These are phyloP conservation scores for Dicrurus megarhynchus DNA, from an alignment of 2,113 vertebrate genomes.

Conservation along the genomic window DNA sequence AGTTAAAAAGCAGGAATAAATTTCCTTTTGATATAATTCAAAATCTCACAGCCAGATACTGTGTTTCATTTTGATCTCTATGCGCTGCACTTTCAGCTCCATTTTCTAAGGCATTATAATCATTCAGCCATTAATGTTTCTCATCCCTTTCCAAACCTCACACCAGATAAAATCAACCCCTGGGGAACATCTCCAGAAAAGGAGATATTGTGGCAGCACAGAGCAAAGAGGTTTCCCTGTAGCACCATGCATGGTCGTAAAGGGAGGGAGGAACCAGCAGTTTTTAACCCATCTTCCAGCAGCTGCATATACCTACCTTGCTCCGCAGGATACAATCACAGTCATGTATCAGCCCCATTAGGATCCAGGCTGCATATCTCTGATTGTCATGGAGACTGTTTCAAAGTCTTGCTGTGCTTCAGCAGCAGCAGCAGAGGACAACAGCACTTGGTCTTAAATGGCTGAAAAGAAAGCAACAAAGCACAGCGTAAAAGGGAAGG, in stretches of 20 bases:
- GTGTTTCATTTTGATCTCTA: neutral
- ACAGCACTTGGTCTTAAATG: neutral
- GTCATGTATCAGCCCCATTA: neutral
- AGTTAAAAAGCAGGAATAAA: constrained; percentile 6
- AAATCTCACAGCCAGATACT: neutral
- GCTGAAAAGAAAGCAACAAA: neutral
- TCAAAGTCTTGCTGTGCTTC: constrained; percentile 11
- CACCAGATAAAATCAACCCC: neutral
- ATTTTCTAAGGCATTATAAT: neutral
- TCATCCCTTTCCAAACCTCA: neutral
- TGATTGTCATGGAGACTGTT: constrained; percentile 56
- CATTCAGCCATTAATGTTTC: neutral
- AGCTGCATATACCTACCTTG: neutral
- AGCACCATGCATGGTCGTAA: fast-evolving
- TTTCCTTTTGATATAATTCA: neutral
- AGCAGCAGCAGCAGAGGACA: constrained; percentile 3
- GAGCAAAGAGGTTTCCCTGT: neutral
- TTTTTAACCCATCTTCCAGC: neutral
- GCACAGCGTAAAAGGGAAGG: neutral
- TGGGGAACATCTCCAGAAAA: neutral
- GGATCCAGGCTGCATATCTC: neutral
- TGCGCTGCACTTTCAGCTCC: neutral
- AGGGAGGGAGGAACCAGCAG: neutral
- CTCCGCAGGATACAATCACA: neutral
- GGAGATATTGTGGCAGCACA: neutral